Percentiles rank a stretch among this genome's conserved stretches.
phyloP scores from a whole-genome alignment of 2,888 invertebrate genomes.

The Spodoptera exigua region DNA sequence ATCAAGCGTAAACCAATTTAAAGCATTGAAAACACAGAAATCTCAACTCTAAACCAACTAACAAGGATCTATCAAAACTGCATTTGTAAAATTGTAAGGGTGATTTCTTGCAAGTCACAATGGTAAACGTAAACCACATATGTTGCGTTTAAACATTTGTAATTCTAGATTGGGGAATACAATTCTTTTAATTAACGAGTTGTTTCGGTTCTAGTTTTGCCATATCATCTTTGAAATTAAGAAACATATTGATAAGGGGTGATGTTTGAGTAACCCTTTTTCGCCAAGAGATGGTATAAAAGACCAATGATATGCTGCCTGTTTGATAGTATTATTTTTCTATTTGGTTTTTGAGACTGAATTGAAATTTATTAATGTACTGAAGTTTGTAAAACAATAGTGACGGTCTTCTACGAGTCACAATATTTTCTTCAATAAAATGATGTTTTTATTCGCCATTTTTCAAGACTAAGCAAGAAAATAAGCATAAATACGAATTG shows the following conservation, averaged over 20 bases:
- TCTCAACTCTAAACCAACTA: slow-evolving; percentile 3
- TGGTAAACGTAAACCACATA: slow-evolving; percentile 67
- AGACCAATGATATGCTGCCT: not conserved
- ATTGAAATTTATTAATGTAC: too few species aligned
- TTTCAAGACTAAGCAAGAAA: not conserved
- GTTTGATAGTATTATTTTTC: not conserved
- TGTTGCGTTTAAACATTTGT: slow-evolving; percentile 45
- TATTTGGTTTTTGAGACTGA: too few species aligned
- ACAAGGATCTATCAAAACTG: slow-evolving; percentile 1
- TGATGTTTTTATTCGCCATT: not conserved
- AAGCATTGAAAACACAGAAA: slow-evolving; percentile 28
- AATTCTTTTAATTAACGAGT: slow-evolving; percentile 53
- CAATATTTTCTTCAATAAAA: too few species aligned
- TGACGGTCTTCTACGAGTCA: too few species aligned
- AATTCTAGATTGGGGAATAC: slow-evolving; percentile 53
- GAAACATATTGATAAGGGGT: slow-evolving; percentile 17
- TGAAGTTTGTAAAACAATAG: too few species aligned
- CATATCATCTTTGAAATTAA: slow-evolving; percentile 32
- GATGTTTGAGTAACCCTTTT: slow-evolving; percentile 32
- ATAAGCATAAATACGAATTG: not conserved
- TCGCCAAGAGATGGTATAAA: slow-evolving; percentile 3
- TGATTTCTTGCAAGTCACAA: slow-evolving; percentile 70
- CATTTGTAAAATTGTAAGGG: slow-evolving; percentile 21
- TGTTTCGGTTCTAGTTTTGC: slow-evolving; percentile 30
- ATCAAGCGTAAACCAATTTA: slow-evolving; percentile 56